Evolutionary conservation across 2,113 vertebrate genomes (phyloP).

Genomic region (Amphilophus citrinellus): DNA sequence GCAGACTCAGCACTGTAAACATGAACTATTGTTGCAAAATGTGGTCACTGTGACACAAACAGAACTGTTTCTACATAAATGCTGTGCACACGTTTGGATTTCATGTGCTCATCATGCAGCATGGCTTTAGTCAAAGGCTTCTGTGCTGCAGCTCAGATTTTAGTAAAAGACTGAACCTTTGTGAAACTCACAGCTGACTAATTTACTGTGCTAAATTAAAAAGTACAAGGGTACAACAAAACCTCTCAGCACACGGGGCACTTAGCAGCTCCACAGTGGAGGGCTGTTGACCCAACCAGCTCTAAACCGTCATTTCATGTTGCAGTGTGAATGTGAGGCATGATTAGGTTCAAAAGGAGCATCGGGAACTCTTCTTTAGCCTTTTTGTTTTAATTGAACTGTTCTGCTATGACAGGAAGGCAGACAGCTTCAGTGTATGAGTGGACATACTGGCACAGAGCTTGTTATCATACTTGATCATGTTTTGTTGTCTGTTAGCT

Average conservation of each 20-base stretch:
- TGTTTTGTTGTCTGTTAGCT: not conserved
- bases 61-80: no score
- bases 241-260: not conserved
- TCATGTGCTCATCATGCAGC: no score
- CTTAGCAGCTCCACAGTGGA: conserved; percentile 9
- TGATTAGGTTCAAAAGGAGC: not conserved
- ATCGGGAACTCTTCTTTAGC: not conserved
- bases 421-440: not conserved
- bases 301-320: not conserved
- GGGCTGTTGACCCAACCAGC: conserved; percentile 17
- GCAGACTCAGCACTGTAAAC: no score
- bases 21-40: no score
- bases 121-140: no score
- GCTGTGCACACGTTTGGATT: no score
- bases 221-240: not conserved
- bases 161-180: not conserved
- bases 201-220: conserved; percentile 9
- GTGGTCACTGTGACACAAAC: no score
- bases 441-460: not conserved
- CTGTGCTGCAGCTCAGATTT: not conserved
- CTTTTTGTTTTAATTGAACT: not conserved
- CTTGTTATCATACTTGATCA: not conserved
- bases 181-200: not conserved
- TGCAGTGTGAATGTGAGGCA: not conserved
- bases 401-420: not conserved